phyloP scores from a whole-genome alignment of 2,113 vertebrate genomes.

The Macrotis lagotis region DNA sequence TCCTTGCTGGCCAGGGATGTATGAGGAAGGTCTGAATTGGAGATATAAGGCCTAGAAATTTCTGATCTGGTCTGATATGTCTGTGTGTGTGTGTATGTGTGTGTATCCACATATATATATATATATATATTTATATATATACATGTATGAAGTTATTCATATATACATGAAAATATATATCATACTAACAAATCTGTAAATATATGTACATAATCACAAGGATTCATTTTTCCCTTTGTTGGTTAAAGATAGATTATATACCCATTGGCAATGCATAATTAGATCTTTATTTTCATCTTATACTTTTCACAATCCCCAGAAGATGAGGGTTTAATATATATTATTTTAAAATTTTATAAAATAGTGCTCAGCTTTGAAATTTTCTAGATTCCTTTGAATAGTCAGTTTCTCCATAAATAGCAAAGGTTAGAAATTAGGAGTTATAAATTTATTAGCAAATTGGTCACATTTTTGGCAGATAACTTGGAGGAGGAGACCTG shows the following conservation, averaged over 20 bases:
- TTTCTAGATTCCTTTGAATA: constrained; percentile 42
- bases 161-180: neutral
- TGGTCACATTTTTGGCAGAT: neutral
- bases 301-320: constrained; percentile 6
- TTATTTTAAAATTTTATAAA: constrained; percentile 42
- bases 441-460: constrained; percentile 35
- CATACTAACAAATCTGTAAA: neutral
- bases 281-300: constrained; percentile 16
- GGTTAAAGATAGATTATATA: neutral
- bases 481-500: neutral
- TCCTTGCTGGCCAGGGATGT: neutral
- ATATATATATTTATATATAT: neutral
- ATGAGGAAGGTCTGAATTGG: neutral
- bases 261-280: constrained; percentile 29
- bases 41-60: neutral
- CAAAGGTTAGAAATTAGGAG: constrained; percentile 13
- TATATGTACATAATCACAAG: neutral
- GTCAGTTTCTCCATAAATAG: neutral
- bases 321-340: constrained; percentile 1
- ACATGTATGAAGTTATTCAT: neutral
- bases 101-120: no score
- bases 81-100: neutral
- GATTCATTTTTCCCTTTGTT: constrained; percentile 7
- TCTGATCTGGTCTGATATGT: neutral
- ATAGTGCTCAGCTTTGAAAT: constrained; percentile 26